Conservation (phyloP, 2,888 invertebrate genomes). For the Buathra laborator region DNA sequence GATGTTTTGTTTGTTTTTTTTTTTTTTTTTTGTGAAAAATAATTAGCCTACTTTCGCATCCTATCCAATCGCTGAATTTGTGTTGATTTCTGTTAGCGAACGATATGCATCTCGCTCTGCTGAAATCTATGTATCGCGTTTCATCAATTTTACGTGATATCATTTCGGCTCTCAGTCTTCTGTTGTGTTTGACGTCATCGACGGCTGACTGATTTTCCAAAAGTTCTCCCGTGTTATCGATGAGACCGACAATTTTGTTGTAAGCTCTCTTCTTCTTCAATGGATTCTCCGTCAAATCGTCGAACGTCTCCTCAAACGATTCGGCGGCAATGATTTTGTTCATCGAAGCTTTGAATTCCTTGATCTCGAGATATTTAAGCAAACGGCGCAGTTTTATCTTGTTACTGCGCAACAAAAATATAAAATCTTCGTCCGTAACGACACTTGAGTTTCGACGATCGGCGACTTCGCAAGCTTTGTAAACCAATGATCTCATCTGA, state of each 20-base stretch:
- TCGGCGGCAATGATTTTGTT: constrained; percentile 81
- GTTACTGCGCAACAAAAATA: constrained; percentile 94
- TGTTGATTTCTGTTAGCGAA: constrained; percentile 88
- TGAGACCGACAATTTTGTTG: constrained; percentile 78
- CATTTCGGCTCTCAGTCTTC: constrained; percentile 86
- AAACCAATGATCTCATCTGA: constrained; percentile 92
- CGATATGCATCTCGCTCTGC: constrained; percentile 92
- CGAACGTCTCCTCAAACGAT: constrained; percentile 86
- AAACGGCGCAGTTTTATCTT: constrained; percentile 91
- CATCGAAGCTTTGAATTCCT: constrained; percentile 86
- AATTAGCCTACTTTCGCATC: constrained; percentile 75
- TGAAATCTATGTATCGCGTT: constrained; percentile 90
- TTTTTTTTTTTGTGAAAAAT: too few relatives aligned
- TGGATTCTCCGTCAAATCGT: constrained; percentile 61
- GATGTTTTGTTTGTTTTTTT: too few relatives aligned
- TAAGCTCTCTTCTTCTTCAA: constrained; percentile 68
- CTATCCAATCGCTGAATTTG: constrained; percentile 83
- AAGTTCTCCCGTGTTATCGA: constrained; percentile 84
- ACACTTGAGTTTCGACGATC: constrained; percentile 86
- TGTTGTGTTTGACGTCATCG: constrained; percentile 87
- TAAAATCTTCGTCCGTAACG: constrained; percentile 90
- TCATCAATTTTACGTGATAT: constrained; percentile 86
- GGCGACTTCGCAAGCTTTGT: constrained; percentile 90
- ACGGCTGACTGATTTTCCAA: constrained; percentile 86
- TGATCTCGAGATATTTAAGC: constrained; percentile 89